Evolutionary conservation across 2,888 invertebrate genomes (phyloP), one percentile per base, ranked within the genome.

Genomic region (Hyposoter didymator): DNA sequence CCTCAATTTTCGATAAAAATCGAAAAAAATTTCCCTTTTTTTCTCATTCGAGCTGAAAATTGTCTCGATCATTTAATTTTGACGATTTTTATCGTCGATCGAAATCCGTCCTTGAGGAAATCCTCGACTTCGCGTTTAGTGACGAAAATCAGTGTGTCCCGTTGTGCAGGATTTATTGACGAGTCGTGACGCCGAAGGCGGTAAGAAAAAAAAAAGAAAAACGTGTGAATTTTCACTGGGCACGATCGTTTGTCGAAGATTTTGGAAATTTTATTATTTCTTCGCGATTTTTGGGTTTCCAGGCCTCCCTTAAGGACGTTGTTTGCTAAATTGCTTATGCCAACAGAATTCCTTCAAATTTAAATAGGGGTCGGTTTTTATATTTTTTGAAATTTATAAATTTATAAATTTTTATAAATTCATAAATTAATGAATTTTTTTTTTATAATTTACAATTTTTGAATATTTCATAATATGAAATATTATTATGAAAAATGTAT

Each of bases 221-320:
- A 35, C n/a, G 49, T 52, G 52, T 70, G 70, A 35, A 67, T 52
- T 81, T 64, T 49, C 67, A 28, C 39, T 62, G 62, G 43, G 70
- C 52, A 39, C 69, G 55, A 52, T 75, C 69, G 69, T 79, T 64
- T 52, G 49, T 74, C 69, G 78, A 32, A 78, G 64, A 64, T 59
- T 59, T 73, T 69, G 70, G 10, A 59, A 74, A 47, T 7, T 83
- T 55, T 39, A 22, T 70, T n/a, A 72, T 80, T 75, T 75, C 55
- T 55, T 55, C 45, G 70, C 45, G 14, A 64, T 64, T 35, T 69
- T 47, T 45, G 1, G 19, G 1, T 7, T 10, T 59, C 12, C 1
- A 28, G 8, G 12, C 22, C 22, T 55, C 22, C 10, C 19, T 52
- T 19, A 19, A 28, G 28, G 28, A 28, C 28, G 28, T 28, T 28